A percentile compares a stretch with the other conserved stretches of the same genome.
Evolutionary conservation across 2,113 vertebrate genomes (phyloP).

Genomic region (Sciurus niger): DNA sequence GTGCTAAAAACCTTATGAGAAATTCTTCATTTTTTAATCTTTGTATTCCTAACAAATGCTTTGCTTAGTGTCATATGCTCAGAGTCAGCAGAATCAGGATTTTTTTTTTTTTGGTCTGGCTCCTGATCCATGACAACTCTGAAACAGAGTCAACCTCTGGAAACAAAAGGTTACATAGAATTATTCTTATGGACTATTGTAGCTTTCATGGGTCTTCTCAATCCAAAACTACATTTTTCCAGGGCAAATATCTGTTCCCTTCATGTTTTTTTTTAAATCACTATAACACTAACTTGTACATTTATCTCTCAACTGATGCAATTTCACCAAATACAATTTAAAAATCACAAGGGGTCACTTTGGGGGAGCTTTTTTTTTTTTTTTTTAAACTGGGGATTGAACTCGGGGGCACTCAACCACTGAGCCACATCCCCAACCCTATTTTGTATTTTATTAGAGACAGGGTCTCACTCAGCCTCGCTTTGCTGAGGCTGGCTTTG

Average conservation of each 20-base stretch:
- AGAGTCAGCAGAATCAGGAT: neutral
- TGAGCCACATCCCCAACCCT: no score
- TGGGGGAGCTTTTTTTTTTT: neutral
- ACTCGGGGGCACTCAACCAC: no score
- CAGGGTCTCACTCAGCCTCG: no score
- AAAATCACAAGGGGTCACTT: neutral
- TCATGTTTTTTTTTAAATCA: neutral
- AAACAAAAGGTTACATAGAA: slow-evolving; percentile 32
- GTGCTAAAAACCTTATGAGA: neutral
- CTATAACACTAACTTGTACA: neutral
- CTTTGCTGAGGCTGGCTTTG: no score
- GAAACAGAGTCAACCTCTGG: neutral
- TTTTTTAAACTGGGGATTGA: no score
- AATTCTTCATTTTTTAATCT: neutral
- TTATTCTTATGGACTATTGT: neutral
- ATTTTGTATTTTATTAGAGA: no score
- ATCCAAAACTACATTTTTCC: neutral
- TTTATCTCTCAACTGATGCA: neutral
- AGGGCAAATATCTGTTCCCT: slow-evolving; percentile 1
- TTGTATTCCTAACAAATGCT: neutral
- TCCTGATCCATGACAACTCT: neutral
- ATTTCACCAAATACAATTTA: neutral
- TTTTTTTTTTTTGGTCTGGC: neutral
- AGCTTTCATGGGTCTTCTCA: neutral
- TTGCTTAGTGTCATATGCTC: neutral